phyloP scores from a whole-genome alignment of 2,888 invertebrate genomes.

The Agriopis marginaria region DNA sequence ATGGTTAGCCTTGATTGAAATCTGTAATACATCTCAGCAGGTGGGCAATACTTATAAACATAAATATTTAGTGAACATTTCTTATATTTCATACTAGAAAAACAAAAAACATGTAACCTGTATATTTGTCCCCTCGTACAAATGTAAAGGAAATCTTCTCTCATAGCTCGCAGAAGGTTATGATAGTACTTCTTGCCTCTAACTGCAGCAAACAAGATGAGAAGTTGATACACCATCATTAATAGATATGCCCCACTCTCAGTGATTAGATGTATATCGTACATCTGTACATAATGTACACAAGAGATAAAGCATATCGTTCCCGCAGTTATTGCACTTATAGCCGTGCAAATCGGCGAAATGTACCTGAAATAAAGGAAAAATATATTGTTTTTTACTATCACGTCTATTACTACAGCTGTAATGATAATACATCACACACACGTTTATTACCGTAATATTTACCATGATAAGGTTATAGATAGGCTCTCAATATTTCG shows the following conservation, averaged over 20 bases:
- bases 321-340: slow-evolving; percentile 2
- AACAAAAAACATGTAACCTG: slow-evolving; percentile 1
- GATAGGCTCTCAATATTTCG: no score
- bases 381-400: no score
- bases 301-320: background rate
- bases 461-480: no score
- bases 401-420: no score
- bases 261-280: slow-evolving; percentile 19
- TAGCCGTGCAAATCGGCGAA: background rate
- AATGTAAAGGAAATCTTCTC: slow-evolving; percentile 35
- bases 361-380: slow-evolving; percentile 24
- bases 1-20: no score
- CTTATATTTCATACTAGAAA: no score
- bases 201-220: slow-evolving; percentile 21
- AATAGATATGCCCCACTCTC: slow-evolving; percentile 35
- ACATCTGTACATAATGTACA: background rate
- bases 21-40: no score
- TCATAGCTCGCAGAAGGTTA: slow-evolving; percentile 23
- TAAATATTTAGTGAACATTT: no score
- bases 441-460: no score
- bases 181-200: slow-evolving; percentile 24
- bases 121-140: slow-evolving; percentile 30
- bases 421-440: no score
- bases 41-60: no score
- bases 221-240: slow-evolving; percentile 30